Conservation (phyloP, 2,113 vertebrate genomes). For the Anarrhichthys ocellatus region DNA sequence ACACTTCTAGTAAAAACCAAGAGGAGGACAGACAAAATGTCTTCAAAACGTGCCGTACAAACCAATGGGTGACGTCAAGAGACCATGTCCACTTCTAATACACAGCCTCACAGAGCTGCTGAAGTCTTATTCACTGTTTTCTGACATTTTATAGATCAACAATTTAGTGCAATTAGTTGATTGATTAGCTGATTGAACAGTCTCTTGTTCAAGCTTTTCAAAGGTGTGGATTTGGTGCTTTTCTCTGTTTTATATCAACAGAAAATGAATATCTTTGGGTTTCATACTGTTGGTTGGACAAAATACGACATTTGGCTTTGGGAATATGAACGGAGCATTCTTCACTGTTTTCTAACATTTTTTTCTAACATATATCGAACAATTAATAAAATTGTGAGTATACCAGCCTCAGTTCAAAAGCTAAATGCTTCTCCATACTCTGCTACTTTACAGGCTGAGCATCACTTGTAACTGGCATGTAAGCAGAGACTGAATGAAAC, state of each 20-base stretch:
- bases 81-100: too few relatives aligned
- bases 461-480: slow-evolving; percentile 45
- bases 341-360: neutral
- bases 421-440: slow-evolving; percentile 23
- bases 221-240: neutral
- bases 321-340: neutral
- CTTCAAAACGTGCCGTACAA: neutral
- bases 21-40: neutral
- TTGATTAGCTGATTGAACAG: neutral
- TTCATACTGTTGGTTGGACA: neutral
- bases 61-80: neutral
- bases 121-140: neutral
- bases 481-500: slow-evolving; percentile 44
- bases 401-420: slow-evolving; percentile 3
- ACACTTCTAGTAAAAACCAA: too few relatives aligned
- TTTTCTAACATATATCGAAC: neutral
- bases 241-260: neutral
- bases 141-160: neutral
- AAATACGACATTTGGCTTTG: neutral
- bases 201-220: neutral
- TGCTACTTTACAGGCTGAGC: slow-evolving; percentile 51
- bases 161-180: neutral
- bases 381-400: neutral
- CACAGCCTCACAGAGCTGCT: neutral
- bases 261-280: neutral